A percentile compares a stretch with the other conserved stretches of the same genome.
Conservation (phyloP, 2,888 invertebrate genomes). For the Mystacides longicornis region DNA sequence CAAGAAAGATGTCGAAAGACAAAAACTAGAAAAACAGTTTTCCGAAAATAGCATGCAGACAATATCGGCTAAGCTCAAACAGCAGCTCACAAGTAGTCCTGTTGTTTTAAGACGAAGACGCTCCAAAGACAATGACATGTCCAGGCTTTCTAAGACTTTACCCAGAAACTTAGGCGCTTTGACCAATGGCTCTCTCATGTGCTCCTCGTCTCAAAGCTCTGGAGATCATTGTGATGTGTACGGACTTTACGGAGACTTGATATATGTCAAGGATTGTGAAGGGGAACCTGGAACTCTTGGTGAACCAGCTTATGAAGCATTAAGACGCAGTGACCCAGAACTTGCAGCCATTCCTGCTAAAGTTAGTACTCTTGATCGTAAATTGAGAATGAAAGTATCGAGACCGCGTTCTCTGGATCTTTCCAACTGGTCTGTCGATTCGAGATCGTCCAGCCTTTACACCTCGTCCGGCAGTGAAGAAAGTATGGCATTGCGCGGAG, state of each 20-base stretch:
- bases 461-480: constrained; percentile 85
- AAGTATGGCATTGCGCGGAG: constrained; percentile 58
- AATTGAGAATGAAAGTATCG: constrained; percentile 74
- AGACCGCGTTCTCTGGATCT: constrained; percentile 74
- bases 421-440: constrained; percentile 84
- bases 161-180: constrained; percentile 65
- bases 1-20: constrained; percentile 31
- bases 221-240: constrained; percentile 77
- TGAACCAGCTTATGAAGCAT: constrained; percentile 65
- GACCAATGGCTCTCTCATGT: constrained; percentile 33
- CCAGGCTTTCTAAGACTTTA: constrained; percentile 69
- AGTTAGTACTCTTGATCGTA: constrained; percentile 72
- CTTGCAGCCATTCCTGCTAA: constrained; percentile 75
- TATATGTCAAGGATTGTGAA: constrained; percentile 82
- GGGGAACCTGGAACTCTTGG: constrained; percentile 67
- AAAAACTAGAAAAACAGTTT: constrained; percentile 58
- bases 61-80: constrained; percentile 51
- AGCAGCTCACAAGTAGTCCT: constrained; percentile 56
- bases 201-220: constrained; percentile 46
- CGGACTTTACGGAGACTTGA: constrained; percentile 80
- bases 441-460: constrained; percentile 70
- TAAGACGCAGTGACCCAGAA: constrained; percentile 77
- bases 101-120: constrained; percentile 53
- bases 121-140: constrained; percentile 50
- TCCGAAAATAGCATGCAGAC: constrained; percentile 50